A percentile compares a stretch with the other conserved stretches of the same genome.
phyloP scores from a whole-genome alignment of 2,888 invertebrate species.

The Drosophila anceps region DNA sequence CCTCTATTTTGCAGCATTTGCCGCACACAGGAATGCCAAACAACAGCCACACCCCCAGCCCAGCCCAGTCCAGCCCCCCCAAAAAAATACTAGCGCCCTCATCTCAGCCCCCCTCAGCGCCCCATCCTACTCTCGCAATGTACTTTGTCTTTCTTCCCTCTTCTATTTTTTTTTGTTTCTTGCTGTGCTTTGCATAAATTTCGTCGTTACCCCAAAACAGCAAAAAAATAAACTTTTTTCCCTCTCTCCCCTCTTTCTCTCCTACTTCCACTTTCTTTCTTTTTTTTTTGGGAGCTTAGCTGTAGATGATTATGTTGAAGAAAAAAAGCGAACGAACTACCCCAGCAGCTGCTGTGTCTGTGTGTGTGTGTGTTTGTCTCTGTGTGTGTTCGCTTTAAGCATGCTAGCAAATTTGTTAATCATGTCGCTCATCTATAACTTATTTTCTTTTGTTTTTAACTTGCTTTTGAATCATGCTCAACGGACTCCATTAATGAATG shows the following conservation, averaged over 20 bases:
- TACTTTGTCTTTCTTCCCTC: constrained; percentile 21
- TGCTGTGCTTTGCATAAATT: constrained; percentile 79
- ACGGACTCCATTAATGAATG: constrained; percentile 46
- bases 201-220: constrained; percentile 24
- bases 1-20: constrained; percentile 13
- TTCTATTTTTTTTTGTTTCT: not conserved
- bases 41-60: constrained; percentile 17
- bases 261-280: no score
- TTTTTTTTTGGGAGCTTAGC: constrained; percentile 16
- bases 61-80: not conserved
- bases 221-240: not conserved
- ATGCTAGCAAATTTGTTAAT: constrained; percentile 57
- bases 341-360: constrained; percentile 3
- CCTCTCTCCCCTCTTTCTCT: not conserved
- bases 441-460: constrained; percentile 12
- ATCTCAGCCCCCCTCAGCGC: not conserved
- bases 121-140: not conserved
- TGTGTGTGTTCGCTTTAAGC: constrained; percentile 24
- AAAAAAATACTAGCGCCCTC: not conserved
- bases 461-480: constrained; percentile 27
- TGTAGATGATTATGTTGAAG: constrained; percentile 55
- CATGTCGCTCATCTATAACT: constrained; percentile 38
- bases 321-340: not conserved
- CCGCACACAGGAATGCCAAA: constrained; percentile 34
- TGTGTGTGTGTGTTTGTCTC: not conserved